Evolutionary conservation across 1,140 invertebrate species (phyloP).

Genomic region (Pseudoatta argentina): DNA sequence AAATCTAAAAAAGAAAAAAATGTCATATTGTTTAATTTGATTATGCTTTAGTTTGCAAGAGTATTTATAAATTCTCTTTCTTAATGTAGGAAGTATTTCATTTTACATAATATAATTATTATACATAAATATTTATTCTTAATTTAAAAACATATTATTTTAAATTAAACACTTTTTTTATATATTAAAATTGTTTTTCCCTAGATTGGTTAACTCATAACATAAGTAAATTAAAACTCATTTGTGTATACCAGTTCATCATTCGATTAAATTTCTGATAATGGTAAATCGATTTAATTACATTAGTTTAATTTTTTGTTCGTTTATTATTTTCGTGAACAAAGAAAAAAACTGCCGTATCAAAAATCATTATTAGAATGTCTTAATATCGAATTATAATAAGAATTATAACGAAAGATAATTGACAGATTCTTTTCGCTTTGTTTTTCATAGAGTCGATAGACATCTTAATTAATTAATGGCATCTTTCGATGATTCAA

Average conservation of each 20-base stretch:
- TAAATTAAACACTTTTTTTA: background rate
- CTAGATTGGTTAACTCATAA: background rate
- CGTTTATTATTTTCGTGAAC: background rate
- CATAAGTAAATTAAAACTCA: background rate
- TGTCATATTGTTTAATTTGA: background rate
- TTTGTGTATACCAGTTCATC: background rate
- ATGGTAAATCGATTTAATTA: slow-evolving; percentile 6
- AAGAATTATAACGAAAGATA: background rate
- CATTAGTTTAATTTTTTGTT: background rate
- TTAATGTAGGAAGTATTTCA: background rate
- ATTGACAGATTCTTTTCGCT: slow-evolving; percentile 7
- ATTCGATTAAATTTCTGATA: background rate
- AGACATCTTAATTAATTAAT: background rate
- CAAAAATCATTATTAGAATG: background rate
- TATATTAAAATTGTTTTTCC: background rate
- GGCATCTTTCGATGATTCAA: background rate
- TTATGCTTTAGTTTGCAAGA: background rate
- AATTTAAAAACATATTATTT: slow-evolving; percentile 1
- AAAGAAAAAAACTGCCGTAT: background rate
- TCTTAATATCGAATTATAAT: slow-evolving; percentile 7
- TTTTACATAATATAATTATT: background rate
- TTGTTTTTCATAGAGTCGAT: background rate
- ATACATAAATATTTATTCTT: background rate
- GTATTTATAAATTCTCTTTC: background rate
- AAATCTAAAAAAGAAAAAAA: background rate